These are phyloP conservation scores for Mastacembelus armatus DNA, from an alignment of 2,797 vertebrate species.

Conservation along the genomic window DNA sequence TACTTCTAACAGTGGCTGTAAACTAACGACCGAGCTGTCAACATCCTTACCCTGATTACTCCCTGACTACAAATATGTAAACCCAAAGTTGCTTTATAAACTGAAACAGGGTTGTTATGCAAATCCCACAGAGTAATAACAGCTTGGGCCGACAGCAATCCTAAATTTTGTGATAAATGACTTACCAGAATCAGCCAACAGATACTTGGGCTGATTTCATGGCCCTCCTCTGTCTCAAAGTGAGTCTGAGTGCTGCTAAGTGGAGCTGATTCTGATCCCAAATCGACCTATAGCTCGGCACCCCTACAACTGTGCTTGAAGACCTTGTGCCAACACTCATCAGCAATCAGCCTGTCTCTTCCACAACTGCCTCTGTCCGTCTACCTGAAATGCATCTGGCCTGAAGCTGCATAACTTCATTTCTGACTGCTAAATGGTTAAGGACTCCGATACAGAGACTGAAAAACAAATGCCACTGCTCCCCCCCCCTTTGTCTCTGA, in stretches of 20 bases:
- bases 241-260: conserved; percentile 47
- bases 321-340: conserved; percentile 30
- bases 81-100: conserved; percentile 16
- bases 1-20: too few species aligned
- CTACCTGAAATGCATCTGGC: conserved; percentile 7
- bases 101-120: conserved; percentile 1
- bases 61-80: conserved; percentile 12
- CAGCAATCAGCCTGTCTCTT: conserved; percentile 44
- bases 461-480: conserved; percentile 9
- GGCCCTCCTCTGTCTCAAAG: conserved; percentile 21
- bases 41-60: conserved; percentile 28
- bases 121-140: conserved; percentile 10
- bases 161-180: conserved; percentile 30
- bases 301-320: conserved; percentile 10
- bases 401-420: conserved; percentile 29
- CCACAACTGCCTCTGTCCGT: not conserved
- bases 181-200: conserved; percentile 54
- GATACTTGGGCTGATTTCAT: conserved; percentile 55
- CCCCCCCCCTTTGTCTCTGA: not conserved
- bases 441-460: not conserved
- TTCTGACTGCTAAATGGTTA: conserved; percentile 11
- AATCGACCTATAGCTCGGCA: conserved; percentile 42
- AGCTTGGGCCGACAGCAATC: conserved; percentile 15
- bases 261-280: conserved; percentile 51
- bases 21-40: too few species aligned